Percentiles rank a stretch among this genome's conserved stretches.
Evolutionary conservation across 2,888 invertebrate genomes (phyloP).

Genomic region (Syrista parreyssii): DNA sequence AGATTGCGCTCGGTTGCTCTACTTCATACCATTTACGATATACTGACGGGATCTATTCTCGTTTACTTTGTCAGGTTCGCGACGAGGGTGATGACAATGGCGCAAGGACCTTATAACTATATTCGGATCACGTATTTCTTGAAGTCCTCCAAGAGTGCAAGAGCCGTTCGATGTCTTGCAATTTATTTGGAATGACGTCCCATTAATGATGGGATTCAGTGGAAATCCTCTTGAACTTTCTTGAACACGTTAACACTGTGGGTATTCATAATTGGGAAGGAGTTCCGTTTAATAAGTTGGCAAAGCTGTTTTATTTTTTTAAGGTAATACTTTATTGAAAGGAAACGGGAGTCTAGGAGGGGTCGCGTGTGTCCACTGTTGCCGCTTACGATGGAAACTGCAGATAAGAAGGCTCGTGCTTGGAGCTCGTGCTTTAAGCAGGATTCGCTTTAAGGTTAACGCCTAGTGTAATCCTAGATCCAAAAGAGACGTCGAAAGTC

Average conservation of each 20-base stretch:
- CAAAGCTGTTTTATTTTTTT: constrained; percentile 27
- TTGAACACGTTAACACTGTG: constrained; percentile 25
- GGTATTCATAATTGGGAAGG: background rate
- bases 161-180: constrained; percentile 34
- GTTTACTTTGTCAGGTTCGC: background rate
- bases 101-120: constrained; percentile 33
- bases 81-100: background rate
- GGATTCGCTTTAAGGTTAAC: background rate
- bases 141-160: constrained; percentile 29
- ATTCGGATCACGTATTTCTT: constrained; percentile 52
- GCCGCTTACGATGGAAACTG: background rate
- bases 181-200: constrained; percentile 50
- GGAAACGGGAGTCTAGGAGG: background rate
- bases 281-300: constrained; percentile 35
- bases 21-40: background rate
- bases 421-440: background rate
- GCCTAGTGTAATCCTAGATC: background rate
- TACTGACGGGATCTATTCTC: background rate
- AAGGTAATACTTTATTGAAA: constrained; percentile 37
- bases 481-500: background rate
- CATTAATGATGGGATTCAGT: constrained; percentile 46
- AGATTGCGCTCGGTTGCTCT: background rate
- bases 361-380: background rate
- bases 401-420: background rate
- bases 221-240: constrained; percentile 32